phyloP scores from a whole-genome alignment of 2,888 invertebrate species.

The Bhutanitis thaidina region DNA sequence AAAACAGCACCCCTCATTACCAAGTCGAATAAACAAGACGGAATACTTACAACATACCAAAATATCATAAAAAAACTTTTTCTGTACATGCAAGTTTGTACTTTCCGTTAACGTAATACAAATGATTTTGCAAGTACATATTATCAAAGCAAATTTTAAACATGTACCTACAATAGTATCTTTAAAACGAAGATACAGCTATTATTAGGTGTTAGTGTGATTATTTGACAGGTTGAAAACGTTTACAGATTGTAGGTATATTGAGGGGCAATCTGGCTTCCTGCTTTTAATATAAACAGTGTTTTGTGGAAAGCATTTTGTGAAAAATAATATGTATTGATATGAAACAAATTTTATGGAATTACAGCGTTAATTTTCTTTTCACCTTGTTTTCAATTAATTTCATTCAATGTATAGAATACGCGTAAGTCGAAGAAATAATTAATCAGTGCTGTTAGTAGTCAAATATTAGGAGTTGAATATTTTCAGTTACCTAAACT shows the following conservation, averaged over 20 bases:
- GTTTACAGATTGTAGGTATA: conserved; percentile 71
- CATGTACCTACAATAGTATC: conserved; percentile 63
- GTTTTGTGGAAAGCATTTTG: conserved; percentile 53
- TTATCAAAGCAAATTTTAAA: conserved; percentile 38
- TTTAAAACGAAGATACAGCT: conserved; percentile 66
- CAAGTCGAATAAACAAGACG: conserved; percentile 55
- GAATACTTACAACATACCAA: conserved; percentile 46
- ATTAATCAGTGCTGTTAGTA: too few species aligned
- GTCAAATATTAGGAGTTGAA: too few species aligned
- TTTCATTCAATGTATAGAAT: too few species aligned
- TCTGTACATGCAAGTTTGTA: conserved; percentile 34
- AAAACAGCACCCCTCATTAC: conserved; percentile 68
- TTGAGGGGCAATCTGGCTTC: conserved; percentile 76
- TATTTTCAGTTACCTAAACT: too few species aligned
- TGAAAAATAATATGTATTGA: conserved; percentile 54
- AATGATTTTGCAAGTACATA: conserved; percentile 20
- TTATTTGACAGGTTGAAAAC: conserved; percentile 80
- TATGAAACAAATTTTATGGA: too few species aligned
- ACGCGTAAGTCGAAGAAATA: too few species aligned
- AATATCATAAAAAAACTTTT: conserved; percentile 53
- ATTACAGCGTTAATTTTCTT: too few species aligned
- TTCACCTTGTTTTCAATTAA: too few species aligned
- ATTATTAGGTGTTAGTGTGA: conserved; percentile 76
- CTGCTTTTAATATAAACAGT: conserved; percentile 71
- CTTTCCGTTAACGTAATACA: conserved; percentile 28